Conservation (phyloP, 2,888 invertebrate species). For the Conomelus anceps region DNA sequence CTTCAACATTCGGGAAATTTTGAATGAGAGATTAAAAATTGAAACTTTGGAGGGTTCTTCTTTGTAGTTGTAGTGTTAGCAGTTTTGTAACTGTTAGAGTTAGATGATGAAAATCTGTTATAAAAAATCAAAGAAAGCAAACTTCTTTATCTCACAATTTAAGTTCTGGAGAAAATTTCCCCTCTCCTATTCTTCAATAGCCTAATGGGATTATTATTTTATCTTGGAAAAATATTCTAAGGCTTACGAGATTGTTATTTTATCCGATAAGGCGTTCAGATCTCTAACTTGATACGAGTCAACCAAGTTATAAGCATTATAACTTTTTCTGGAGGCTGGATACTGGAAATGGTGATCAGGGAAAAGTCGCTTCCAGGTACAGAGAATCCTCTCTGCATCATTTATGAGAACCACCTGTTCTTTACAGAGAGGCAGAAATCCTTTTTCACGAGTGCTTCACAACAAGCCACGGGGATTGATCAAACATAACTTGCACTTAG, state of each 20-base stretch:
- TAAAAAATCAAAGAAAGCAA: no score
- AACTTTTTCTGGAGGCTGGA: not conserved
- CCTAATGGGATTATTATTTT: not conserved
- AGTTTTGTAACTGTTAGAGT: no score
- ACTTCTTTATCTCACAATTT: no score
- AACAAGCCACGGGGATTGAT: not conserved
- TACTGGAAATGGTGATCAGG: not conserved
- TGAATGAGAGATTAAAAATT: no score
- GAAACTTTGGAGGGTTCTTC: no score
- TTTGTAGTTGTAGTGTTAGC: no score
- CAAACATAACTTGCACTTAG: not conserved
- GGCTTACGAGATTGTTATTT: not conserved
- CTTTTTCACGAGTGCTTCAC: not conserved
- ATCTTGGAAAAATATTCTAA: not conserved
- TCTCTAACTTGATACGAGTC: not conserved
- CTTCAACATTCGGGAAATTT: no score
- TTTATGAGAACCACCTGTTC: not conserved
- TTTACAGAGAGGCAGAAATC: not conserved
- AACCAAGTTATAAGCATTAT: not conserved
- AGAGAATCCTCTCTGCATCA: not conserved
- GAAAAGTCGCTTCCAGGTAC: not conserved
- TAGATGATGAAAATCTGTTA: no score
- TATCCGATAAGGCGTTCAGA: not conserved
- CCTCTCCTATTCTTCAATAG: no score
- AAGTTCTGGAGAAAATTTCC: no score